Evolutionary conservation across 2,888 invertebrate species (phyloP), one percentile per base, ranked within the genome.

Genomic region (Polydrusus pterygomalis): DNA sequence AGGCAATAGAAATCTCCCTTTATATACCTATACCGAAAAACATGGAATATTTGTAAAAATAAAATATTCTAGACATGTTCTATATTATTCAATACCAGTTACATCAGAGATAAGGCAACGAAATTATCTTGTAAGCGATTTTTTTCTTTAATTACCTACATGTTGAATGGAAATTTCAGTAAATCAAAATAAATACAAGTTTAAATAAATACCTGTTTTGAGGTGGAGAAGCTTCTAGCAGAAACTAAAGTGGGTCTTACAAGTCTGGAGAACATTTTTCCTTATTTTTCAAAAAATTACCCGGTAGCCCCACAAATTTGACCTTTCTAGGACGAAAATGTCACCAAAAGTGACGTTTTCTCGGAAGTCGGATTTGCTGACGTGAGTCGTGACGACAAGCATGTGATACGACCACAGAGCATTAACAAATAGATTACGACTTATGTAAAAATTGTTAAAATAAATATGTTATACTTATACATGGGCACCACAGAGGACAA

Each of bases 221-320:
- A 79, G 2, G 84, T 84, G 68, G 83, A 83, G 71, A 85, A 85
- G 70, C 82, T 83, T 75, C 84, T 82, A 56, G 83, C 80, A 13
- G 81, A 77, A 67, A 79, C 73, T 30, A 83, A 58, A 34, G 82
- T 79, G 2, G 92, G 91, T 84, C 90, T 92, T 78, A 91, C 86
- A 70, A 89, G 85, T 87, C 92, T 91, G 81, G 92, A 92, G 86
- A 92, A 91, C 93, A 93, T 92, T 82, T 88, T 69, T 47, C 30
- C 47, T 65, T 63, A 6, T 2, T 34, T 10, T 63, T 38, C 2
- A n/a, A 47, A 51, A 18, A 30, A 72, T 20, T 47, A 11, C 18
- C 58, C 62, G 56, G 60, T 38, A 18, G 49, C 47, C 40, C 18
- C 30, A 11, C 64, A 67, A 71, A 47, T 71, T 34, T 71, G 74